Percentiles rank a stretch among this genome's conserved stretches.
phyloP scores from a whole-genome alignment of 2,797 vertebrate species.

The Moxostoma hubbsi region DNA sequence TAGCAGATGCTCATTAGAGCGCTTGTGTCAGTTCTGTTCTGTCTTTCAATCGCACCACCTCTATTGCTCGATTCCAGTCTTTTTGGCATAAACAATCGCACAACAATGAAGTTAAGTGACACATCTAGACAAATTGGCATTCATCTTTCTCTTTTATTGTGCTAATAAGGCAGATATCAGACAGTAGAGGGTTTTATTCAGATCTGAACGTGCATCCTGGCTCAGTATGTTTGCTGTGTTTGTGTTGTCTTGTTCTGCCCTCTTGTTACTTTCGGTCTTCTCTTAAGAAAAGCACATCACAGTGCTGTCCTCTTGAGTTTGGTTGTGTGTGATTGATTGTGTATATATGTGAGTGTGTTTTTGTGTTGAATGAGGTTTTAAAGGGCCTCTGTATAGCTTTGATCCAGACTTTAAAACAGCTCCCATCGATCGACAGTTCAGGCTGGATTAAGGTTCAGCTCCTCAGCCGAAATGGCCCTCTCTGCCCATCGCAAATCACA shows the following conservation, averaged over 20 bases:
- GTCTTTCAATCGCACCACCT: conserved; percentile 6
- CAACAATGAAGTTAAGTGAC: conserved; percentile 45
- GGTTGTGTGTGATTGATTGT: conserved; percentile 7
- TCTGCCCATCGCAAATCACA: conserved; percentile 62
- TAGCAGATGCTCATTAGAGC: conserved; percentile 46
- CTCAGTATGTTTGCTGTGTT: not conserved
- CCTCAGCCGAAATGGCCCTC: conserved; percentile 54
- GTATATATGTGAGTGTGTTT: conserved; percentile 36
- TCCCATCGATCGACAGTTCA: conserved; percentile 58
- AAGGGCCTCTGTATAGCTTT: conserved; percentile 49
- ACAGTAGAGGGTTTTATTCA: conserved; percentile 37
- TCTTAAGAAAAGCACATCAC: not conserved
- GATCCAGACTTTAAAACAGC: conserved; percentile 48
- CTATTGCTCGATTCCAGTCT: conserved; percentile 6
- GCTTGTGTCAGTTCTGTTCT: conserved; percentile 27
- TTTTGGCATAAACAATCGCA: conserved; percentile 28
- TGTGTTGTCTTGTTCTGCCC: not conserved
- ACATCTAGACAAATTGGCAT: conserved; percentile 45
- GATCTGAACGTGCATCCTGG: no score
- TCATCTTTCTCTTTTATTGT: conserved; percentile 58
- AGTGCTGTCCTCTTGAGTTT: conserved; percentile 28
- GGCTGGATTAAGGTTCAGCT: conserved; percentile 53
- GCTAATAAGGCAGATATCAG: conserved; percentile 54
- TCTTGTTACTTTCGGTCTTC: not conserved
- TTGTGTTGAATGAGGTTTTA: conserved; percentile 44